These are phyloP conservation scores for Antheraea yamamai DNA, from an alignment of 2,888 invertebrate species.

Conservation along the genomic window DNA sequence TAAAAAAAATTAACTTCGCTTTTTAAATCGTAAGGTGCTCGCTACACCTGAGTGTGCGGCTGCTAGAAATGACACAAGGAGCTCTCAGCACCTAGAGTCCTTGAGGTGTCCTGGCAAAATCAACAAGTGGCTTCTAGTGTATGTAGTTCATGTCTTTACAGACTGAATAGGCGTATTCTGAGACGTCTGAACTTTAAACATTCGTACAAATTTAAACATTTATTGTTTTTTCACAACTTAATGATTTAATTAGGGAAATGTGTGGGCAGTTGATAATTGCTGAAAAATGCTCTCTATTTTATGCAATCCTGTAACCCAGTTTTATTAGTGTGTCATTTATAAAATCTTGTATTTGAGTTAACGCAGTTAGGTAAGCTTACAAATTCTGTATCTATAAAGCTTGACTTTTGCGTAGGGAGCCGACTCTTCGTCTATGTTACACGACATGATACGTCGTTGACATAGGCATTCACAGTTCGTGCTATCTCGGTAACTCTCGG, in stretches of 20 bases:
- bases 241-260: not conserved
- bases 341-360: no score
- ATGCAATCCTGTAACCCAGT: no score
- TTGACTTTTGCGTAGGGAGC: no score
- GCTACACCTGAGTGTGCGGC: slow-evolving; percentile 35
- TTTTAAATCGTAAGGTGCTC: not conserved
- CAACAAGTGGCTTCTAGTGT: slow-evolving; percentile 73
- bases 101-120: slow-evolving; percentile 55
- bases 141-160: slow-evolving; percentile 25
- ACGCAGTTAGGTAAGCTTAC: no score
- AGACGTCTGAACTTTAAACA: slow-evolving; percentile 1
- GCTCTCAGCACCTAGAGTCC: slow-evolving; percentile 65
- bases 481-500: no score
- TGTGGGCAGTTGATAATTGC: not conserved
- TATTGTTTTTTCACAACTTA: not conserved
- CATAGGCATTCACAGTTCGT: no score
- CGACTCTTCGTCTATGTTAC: no score
- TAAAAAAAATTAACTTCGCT: no score
- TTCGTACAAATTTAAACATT: not conserved
- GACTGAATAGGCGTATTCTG: slow-evolving; percentile 11
- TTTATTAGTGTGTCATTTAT: no score
- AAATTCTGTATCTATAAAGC: no score
- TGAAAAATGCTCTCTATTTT: not conserved
- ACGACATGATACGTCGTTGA: no score
- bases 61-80: slow-evolving; percentile 60